These are phyloP conservation scores for Takifugu ocellatus DNA, from an alignment of 2,797 vertebrate genomes.

Conservation along the genomic window DNA sequence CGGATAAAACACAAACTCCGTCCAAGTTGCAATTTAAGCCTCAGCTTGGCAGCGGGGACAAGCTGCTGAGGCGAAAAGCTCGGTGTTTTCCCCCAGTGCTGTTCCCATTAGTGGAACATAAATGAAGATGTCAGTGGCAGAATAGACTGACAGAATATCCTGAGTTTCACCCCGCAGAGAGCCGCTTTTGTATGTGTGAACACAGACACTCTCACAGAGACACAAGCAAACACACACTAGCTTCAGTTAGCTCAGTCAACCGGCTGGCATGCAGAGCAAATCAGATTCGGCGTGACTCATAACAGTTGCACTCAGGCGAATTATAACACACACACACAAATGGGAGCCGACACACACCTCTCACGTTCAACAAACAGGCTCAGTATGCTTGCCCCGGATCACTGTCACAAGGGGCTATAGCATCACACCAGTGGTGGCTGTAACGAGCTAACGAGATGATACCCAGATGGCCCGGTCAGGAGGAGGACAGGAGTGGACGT, in stretches of 20 bases:
- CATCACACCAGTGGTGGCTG: constrained; percentile 43
- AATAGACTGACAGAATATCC: constrained; percentile 56
- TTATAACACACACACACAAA: constrained; percentile 34
- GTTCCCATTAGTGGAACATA: constrained; percentile 52
- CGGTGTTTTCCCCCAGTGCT: constrained; percentile 43
- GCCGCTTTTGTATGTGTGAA: constrained; percentile 70
- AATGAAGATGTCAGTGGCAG: constrained; percentile 64
- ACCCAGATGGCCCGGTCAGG: constrained; percentile 67
- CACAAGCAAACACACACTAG: constrained; percentile 50
- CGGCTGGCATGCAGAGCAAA: constrained; percentile 71
- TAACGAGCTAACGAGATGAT: constrained; percentile 71
- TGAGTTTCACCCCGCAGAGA: constrained; percentile 63
- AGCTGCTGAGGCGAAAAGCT: constrained; percentile 51
- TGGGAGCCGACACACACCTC: constrained; percentile 41
- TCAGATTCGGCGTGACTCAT: constrained; percentile 71
- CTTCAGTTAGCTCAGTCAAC: constrained; percentile 66
- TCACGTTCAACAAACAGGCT: constrained; percentile 49
- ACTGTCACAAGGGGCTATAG: constrained; percentile 63
- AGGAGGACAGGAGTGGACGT: constrained; percentile 64
- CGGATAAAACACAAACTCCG: constrained; percentile 53
- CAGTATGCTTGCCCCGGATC: constrained; percentile 61
- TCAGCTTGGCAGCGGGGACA: constrained; percentile 43
- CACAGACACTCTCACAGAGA: constrained; percentile 53
- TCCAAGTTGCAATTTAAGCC: constrained; percentile 48
- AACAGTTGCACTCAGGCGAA: constrained; percentile 58